phyloP scores from a whole-genome alignment of 1,140 invertebrate species.

The Penaeus indicus region DNA sequence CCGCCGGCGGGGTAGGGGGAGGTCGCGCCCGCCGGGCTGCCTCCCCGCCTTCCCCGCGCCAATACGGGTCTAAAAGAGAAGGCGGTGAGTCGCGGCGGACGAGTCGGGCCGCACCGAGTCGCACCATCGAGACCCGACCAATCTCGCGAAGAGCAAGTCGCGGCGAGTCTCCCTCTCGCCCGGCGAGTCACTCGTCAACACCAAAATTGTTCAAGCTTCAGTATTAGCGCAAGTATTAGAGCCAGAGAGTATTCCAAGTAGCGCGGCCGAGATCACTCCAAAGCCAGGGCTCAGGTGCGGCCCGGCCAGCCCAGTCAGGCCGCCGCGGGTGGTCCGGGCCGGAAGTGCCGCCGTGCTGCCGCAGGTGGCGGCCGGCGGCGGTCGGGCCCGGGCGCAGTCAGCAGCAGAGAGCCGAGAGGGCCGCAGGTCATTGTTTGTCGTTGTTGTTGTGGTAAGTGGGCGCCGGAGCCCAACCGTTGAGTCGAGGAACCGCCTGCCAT shows the following conservation, averaged over 20 bases:
- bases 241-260: slow-evolving; percentile 16
- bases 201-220: slow-evolving; percentile 21
- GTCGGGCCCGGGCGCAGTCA: not conserved
- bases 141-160: no score
- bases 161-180: not conserved
- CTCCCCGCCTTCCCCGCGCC: slow-evolving; percentile 43
- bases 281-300: slow-evolving; percentile 24
- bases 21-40: slow-evolving; percentile 26
- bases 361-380: not conserved
- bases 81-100: slow-evolving; percentile 26
- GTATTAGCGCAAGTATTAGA: slow-evolving; percentile 38
- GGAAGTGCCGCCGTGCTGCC: not conserved
- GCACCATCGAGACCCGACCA: no score
- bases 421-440: slow-evolving; percentile 48
- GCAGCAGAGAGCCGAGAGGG: slow-evolving; percentile 36
- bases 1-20: slow-evolving; percentile 31
- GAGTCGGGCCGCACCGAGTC: no score
- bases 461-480: slow-evolving; percentile 29
- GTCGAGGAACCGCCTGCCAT: slow-evolving; percentile 47
- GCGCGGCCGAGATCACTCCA: no score
- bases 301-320: slow-evolving; percentile 21
- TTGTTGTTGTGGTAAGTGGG: slow-evolving; percentile 47
- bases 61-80: slow-evolving; percentile 50
- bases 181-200: not conserved
- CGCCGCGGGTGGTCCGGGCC: slow-evolving; percentile 9